These are phyloP conservation scores for Diadema setosum DNA, from an alignment of 35 echinoderm and acorn worm species.

Conservation along the genomic window DNA sequence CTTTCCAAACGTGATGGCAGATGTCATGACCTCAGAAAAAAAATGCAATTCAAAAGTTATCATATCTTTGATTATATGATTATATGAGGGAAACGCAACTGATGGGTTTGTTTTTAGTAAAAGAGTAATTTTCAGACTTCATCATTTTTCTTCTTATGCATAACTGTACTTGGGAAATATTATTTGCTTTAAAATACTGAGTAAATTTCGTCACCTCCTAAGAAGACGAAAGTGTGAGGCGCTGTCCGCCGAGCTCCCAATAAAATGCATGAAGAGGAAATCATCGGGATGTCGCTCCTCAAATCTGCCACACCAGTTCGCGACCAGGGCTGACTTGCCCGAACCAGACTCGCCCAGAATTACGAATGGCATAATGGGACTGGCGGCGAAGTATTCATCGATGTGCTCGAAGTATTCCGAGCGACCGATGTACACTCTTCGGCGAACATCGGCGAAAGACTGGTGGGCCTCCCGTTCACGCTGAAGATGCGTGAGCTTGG, in stretches of 20 bases:
- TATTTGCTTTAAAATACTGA: background rate
- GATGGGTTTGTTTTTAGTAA: no score
- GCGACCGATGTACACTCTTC: constrained; percentile 77
- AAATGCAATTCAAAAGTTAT: no score
- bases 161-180: no score
- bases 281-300: constrained; percentile 60
- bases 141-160: no score
- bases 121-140: no score
- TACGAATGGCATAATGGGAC: constrained; percentile 37
- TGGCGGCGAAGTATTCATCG: constrained; percentile 26
- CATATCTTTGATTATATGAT: no score
- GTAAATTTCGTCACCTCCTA: constrained; percentile 39
- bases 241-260: constrained; percentile 85
- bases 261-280: constrained; percentile 95
- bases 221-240: constrained; percentile 75
- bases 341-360: constrained; percentile 77
- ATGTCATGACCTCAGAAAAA: no score
- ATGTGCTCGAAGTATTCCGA: constrained; percentile 78
- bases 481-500: constrained; percentile 58
- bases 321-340: constrained; percentile 84
- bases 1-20: no score
- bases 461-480: constrained; percentile 76
- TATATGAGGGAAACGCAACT: no score
- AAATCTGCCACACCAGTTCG: constrained; percentile 79
- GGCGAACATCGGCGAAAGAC: constrained; percentile 73